Percentiles rank a stretch among this genome's conserved stretches.
Evolutionary conservation across 37 sponge, comb jelly and placozoan genomes (phyloP).

Genomic region (Hormiphora californensis): DNA sequence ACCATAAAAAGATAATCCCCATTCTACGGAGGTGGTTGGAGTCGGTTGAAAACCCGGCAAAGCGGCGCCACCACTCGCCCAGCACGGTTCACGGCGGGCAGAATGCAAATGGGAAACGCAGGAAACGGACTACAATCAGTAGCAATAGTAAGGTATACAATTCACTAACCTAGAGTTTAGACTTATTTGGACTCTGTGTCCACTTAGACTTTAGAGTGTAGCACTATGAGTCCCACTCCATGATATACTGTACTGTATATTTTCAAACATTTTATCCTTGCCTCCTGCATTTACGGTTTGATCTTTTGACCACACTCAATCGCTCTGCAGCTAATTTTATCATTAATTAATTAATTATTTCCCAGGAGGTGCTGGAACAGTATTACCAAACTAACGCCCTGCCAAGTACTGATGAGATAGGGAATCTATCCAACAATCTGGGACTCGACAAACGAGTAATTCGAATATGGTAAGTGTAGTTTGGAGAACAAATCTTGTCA

Average conservation of each 20-base stretch:
- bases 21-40: conserved; percentile 50
- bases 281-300: too few relatives aligned
- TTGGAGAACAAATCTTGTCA: too few relatives aligned
- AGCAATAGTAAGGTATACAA: conserved; percentile 17
- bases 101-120: neutral
- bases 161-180: neutral
- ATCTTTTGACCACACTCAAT: too few relatives aligned
- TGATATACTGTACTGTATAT: too few relatives aligned
- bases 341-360: neutral
- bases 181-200: too few relatives aligned
- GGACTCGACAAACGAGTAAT: conserved; percentile 7
- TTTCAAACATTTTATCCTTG: neutral
- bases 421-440: conserved; percentile 29
- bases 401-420: conserved; percentile 37
- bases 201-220: too few relatives aligned
- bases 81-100: conserved; percentile 12
- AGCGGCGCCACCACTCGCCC: conserved; percentile 35
- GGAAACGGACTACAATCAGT: conserved; percentile 32
- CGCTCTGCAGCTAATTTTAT: too few relatives aligned
- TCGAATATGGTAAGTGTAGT: conserved; percentile 28
- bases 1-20: conserved; percentile 54
- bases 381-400: conserved; percentile 42
- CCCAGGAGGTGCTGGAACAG: conserved; percentile 12
- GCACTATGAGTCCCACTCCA: too few relatives aligned
- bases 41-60: conserved; percentile 29